phyloP scores from a whole-genome alignment of 2,888 invertebrate genomes.

The Eustalomyia histrio region DNA sequence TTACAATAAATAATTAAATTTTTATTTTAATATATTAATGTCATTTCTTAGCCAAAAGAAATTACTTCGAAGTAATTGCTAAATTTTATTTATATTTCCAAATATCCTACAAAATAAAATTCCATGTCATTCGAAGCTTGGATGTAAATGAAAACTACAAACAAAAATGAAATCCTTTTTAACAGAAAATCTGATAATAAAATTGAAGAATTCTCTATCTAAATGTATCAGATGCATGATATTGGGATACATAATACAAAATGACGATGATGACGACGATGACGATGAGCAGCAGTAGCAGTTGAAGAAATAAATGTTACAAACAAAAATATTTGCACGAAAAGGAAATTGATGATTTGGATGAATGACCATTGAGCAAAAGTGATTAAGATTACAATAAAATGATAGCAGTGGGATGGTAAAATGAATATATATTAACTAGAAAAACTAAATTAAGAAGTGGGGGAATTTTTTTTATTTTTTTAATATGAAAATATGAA shows the following conservation, averaged over 20 bases:
- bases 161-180: slow-evolving; percentile 1
- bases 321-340: slow-evolving; percentile 57
- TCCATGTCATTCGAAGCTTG: too few species aligned
- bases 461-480: too few species aligned
- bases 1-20: too few species aligned
- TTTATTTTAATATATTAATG: too few species aligned
- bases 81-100: too few species aligned
- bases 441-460: too few species aligned
- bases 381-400: slow-evolving; percentile 77
- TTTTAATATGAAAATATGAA: too few species aligned
- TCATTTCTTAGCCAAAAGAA: too few species aligned
- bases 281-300: slow-evolving; percentile 12
- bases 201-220: slow-evolving; percentile 51
- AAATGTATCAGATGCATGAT: slow-evolving; percentile 59
- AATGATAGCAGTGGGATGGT: slow-evolving; percentile 69
- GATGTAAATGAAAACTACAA: background rate
- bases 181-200: slow-evolving; percentile 59
- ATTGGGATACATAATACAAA: slow-evolving; percentile 5
- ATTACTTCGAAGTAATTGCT: too few species aligned
- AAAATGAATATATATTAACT: background rate
- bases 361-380: slow-evolving; percentile 77
- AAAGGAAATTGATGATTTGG: slow-evolving; percentile 78
- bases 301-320: slow-evolving; percentile 35
- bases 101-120: too few species aligned
- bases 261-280: background rate